A percentile compares a stretch with the other conserved stretches of the same genome.
Conservation (phyloP, 2,888 invertebrate species). For the Colletes collaris region DNA sequence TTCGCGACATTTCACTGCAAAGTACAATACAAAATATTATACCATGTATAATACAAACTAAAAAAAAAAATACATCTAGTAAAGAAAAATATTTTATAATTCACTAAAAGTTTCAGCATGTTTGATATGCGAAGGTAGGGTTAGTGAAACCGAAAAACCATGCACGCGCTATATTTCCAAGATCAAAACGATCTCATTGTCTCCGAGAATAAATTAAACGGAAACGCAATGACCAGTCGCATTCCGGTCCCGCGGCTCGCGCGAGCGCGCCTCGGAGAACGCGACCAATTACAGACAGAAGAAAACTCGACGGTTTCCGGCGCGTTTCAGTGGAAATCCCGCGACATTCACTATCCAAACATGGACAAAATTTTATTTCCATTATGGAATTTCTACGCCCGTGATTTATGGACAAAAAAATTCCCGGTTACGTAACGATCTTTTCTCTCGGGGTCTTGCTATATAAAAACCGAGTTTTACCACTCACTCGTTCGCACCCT, state of each 20-base stretch:
- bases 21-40: no score
- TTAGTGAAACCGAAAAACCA: background rate
- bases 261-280: constrained; percentile 9
- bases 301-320: constrained; percentile 49
- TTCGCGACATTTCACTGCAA: no score
- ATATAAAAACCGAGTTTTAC: no score
- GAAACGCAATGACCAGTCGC: constrained; percentile 33
- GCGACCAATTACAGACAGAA: constrained; percentile 42
- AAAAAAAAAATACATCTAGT: no score
- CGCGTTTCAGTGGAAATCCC: constrained; percentile 45
- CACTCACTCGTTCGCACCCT: no score
- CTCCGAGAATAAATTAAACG: constrained; percentile 20
- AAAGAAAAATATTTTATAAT: no score
- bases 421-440: no score
- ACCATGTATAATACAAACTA: no score
- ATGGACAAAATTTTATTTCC: no score
- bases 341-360: constrained; percentile 43
- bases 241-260: constrained; percentile 28
- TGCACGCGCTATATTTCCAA: background rate
- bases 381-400: background rate
- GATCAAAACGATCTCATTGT: constrained; percentile 6
- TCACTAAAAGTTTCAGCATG: no score
- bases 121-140: background rate
- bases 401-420: no score
- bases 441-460: no score